These are phyloP conservation scores for Melangyna quadrimaculata DNA, from an alignment of 2,888 invertebrate genomes.

Conservation along the genomic window DNA sequence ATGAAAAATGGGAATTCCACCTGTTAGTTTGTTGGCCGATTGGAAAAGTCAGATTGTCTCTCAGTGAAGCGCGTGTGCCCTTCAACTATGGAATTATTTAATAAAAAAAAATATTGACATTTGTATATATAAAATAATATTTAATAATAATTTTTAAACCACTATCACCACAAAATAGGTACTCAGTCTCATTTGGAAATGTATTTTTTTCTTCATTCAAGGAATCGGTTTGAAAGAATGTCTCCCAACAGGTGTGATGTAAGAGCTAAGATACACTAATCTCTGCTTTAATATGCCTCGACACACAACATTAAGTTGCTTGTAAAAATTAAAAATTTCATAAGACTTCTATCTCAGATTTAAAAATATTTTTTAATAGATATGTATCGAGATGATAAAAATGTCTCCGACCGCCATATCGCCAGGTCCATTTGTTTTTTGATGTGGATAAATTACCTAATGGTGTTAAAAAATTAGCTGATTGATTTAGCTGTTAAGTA, in stretches of 20 bases:
- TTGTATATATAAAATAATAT: background rate
- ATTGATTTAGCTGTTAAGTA: constrained; percentile 67
- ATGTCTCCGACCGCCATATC: constrained; percentile 13
- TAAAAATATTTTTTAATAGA: background rate
- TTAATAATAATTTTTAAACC: background rate
- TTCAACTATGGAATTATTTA: constrained; percentile 7
- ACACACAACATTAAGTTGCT: constrained; percentile 16
- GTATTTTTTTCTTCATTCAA: background rate
- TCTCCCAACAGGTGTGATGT: constrained; percentile 51
- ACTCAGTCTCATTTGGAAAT: too few relatives aligned
- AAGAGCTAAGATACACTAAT: background rate
- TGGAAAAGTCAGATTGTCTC: background rate
- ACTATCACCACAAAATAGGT: too few relatives aligned
- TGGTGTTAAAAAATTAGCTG: constrained; percentile 58
- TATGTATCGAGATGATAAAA: background rate
- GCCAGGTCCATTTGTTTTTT: constrained; percentile 30
- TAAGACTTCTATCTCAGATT: background rate
- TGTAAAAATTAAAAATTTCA: constrained; percentile 20
- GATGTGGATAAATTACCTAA: constrained; percentile 63
- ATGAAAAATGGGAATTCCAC: constrained; percentile 65
- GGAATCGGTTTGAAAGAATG: constrained; percentile 18
- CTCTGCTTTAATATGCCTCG: background rate
- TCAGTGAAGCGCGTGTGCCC: constrained; percentile 7
- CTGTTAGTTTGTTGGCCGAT: constrained; percentile 46
- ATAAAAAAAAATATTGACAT: constrained; percentile 19